A percentile compares a stretch with the other conserved stretches of the same genome.
Evolutionary conservation across 2,113 vertebrate genomes (phyloP).

Genomic region (Cebidichthys violaceus): DNA sequence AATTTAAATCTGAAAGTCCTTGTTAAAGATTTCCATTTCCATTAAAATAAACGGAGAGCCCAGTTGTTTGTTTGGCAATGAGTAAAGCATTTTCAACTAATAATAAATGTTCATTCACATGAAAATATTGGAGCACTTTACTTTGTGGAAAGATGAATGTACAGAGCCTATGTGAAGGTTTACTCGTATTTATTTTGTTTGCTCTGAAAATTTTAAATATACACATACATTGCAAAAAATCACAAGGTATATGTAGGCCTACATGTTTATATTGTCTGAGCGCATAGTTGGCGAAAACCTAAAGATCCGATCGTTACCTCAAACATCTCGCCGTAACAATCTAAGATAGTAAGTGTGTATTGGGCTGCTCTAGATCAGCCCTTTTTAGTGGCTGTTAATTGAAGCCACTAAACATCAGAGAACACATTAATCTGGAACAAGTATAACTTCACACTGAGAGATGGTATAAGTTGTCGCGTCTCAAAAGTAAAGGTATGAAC

Average conservation of each 20-base stretch:
- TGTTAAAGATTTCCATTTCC: constrained; percentile 52
- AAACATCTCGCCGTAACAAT: not conserved
- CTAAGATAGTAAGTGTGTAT: not conserved
- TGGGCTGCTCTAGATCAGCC: not conserved
- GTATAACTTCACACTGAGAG: not conserved
- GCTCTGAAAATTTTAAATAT: not conserved
- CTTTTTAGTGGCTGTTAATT: not conserved
- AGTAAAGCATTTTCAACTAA: not conserved
- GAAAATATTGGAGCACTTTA: not conserved
- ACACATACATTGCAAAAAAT: not conserved
- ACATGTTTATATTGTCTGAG: not conserved
- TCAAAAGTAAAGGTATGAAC: too few species aligned
- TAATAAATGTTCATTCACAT: constrained; percentile 9
- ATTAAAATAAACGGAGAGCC: constrained; percentile 17
- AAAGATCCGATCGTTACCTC: not conserved
- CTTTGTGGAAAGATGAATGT: not conserved
- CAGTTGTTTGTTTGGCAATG: not conserved
- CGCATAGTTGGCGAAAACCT: not conserved
- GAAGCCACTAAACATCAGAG: not conserved
- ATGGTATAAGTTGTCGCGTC: too few species aligned
- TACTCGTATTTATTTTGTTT: not conserved
- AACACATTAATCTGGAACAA: not conserved
- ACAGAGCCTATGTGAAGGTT: not conserved
- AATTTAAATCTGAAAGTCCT: constrained; percentile 37
- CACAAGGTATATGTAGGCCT: not conserved